Percentiles rank a stretch among this genome's conserved stretches.
phyloP scores from a whole-genome alignment of 1,140 invertebrate genomes.

The Apis laboriosa region DNA sequence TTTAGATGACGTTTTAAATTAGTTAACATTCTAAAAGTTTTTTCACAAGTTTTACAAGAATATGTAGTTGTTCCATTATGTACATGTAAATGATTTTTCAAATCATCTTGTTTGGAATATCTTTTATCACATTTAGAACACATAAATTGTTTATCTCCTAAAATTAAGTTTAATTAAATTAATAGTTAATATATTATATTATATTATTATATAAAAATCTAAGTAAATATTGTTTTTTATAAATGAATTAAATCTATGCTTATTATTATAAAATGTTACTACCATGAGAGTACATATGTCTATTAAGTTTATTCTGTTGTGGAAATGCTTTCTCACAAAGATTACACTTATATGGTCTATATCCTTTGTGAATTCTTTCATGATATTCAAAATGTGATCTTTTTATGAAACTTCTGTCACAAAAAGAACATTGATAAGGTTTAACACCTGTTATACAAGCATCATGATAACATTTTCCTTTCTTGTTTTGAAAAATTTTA shows the following conservation, averaged over 20 bases:
- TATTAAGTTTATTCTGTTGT: slow-evolving; percentile 84
- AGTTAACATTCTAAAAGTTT: slow-evolving; percentile 70
- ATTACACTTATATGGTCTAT: slow-evolving; percentile 89
- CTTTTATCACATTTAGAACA: slow-evolving; percentile 75
- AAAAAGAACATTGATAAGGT: slow-evolving; percentile 74
- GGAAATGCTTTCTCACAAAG: slow-evolving; percentile 83
- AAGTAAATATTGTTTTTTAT: neutral
- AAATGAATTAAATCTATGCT: neutral
- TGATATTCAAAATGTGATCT: slow-evolving; percentile 79
- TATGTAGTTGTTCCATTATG: slow-evolving; percentile 67
- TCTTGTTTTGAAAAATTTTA: slow-evolving; percentile 75
- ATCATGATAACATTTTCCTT: slow-evolving; percentile 75
- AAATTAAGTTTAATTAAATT: slow-evolving; percentile 31
- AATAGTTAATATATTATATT: no score
- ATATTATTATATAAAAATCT: no score
- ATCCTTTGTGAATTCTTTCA: slow-evolving; percentile 88
- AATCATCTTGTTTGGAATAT: slow-evolving; percentile 74
- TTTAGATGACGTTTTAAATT: slow-evolving; percentile 76
- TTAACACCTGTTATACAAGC: slow-evolving; percentile 72
- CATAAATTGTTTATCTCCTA: slow-evolving; percentile 74
- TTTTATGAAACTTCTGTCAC: slow-evolving; percentile 75
- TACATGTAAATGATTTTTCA: slow-evolving; percentile 72
- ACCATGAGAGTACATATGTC: slow-evolving; percentile 86
- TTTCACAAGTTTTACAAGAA: slow-evolving; percentile 73
- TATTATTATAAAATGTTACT: slow-evolving; percentile 58